Conservation (phyloP, 2,888 invertebrate genomes). For the Hololepta plana region DNA sequence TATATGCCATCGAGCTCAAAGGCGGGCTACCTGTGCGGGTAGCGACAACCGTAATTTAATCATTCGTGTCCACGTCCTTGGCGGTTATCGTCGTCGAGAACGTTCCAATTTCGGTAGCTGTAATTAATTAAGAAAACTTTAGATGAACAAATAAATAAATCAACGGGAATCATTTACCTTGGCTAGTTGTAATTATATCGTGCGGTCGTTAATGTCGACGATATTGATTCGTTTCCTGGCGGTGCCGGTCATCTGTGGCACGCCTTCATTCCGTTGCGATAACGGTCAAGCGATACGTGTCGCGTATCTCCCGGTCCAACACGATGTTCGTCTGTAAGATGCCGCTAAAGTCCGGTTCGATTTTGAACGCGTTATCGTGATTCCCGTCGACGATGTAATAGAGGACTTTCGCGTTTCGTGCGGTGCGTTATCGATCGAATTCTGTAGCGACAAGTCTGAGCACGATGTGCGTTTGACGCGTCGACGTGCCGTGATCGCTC, state of each 20-base stretch:
- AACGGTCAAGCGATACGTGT: slow-evolving; percentile 75
- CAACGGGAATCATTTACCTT: slow-evolving; percentile 64
- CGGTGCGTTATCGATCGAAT: slow-evolving; percentile 65
- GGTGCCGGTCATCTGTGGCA: slow-evolving; percentile 81
- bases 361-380: slow-evolving; percentile 89
- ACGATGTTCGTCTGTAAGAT: slow-evolving; percentile 89
- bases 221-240: slow-evolving; percentile 77
- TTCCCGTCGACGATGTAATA: slow-evolving; percentile 97
- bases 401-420: slow-evolving; percentile 64
- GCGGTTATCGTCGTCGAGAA: slow-evolving; percentile 83
- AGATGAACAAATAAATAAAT: too few species aligned
- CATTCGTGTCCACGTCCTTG: slow-evolving; percentile 92
- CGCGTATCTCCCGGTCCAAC: slow-evolving; percentile 81
- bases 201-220: slow-evolving; percentile 90
- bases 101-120: slow-evolving; percentile 66
- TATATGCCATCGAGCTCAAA: slow-evolving; percentile 52
- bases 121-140: too few species aligned
- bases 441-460: slow-evolving; percentile 48
- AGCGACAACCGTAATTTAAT: too few species aligned
- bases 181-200: slow-evolving; percentile 67
- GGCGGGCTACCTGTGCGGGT: too few species aligned
- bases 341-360: slow-evolving; percentile 87
- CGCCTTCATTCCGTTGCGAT: slow-evolving; percentile 92
- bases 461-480: slow-evolving; percentile 47
- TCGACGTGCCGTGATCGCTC: slow-evolving; percentile 67